Conservation (phyloP, 2,113 vertebrate species). For the Empidonax traillii region DNA sequence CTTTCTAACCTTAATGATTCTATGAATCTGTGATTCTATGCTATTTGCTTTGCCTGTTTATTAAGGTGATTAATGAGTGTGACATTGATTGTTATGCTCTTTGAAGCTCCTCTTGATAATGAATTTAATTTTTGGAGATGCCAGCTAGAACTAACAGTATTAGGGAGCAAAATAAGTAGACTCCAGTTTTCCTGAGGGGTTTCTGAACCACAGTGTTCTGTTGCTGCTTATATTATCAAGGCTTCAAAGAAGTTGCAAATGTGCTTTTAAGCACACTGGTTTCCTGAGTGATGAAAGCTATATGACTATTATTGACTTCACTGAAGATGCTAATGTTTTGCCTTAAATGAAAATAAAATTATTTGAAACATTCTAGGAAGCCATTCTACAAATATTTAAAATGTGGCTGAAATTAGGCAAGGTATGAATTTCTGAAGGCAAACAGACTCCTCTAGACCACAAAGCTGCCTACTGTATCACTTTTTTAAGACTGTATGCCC, state of each 20-base stretch:
- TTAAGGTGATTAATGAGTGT: slow-evolving; percentile 61
- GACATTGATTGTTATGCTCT: slow-evolving; percentile 68
- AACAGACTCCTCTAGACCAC: not conserved
- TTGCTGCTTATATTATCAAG: not conserved
- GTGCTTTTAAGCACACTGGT: not conserved
- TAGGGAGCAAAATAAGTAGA: not conserved
- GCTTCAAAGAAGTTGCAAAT: not conserved
- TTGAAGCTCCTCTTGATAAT: slow-evolving; percentile 41
- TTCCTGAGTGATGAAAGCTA: not conserved
- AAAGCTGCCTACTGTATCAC: not conserved
- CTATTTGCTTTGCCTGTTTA: slow-evolving; percentile 42
- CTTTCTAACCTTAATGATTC: not conserved
- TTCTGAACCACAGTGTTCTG: slow-evolving; percentile 3
- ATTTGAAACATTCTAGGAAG: slow-evolving; percentile 35
- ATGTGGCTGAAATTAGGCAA: not conserved
- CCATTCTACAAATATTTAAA: slow-evolving; percentile 4
- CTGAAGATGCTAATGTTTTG: slow-evolving; percentile 16
- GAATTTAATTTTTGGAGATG: slow-evolving; percentile 16
- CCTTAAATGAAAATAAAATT: slow-evolving; percentile 39
- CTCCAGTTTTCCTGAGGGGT: not conserved
- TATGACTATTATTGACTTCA: not conserved
- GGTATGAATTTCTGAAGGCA: not conserved
- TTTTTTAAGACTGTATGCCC: not conserved
- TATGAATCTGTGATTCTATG: not conserved
- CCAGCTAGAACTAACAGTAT: slow-evolving; percentile 14